Base-by-base conservation (phyloP, 2,113 vertebrate species). In the Cheirogaleus medius region DNA sequence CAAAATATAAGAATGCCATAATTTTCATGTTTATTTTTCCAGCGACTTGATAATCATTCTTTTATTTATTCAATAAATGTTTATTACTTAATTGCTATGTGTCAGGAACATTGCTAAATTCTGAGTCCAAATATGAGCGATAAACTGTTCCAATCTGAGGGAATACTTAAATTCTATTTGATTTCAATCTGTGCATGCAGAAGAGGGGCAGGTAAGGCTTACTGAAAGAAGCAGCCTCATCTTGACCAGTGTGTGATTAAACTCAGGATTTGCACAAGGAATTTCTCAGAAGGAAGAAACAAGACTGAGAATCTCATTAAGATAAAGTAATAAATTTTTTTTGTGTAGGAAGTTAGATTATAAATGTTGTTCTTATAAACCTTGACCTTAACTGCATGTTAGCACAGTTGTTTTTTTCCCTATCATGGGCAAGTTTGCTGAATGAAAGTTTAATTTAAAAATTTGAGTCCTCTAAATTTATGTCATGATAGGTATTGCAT, bases 361-460 rank as follows among this genome's bases (percentile, higher is more conserved):
- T 54, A 63, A 90, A 71, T 20, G 15, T 56, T 21, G 1, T 88
- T 94, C 58, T 94, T 82, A 23, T 86, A 92, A 87, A 54, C 29
- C 18, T 87, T 2, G 0, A 23, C 9, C 18, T 87, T 80, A 52
- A 54, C 39, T 77, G 37, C 7, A 27, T 52, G 32, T 68, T 77
- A 66, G 25, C 7, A 78, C 44, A 78, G 5, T 58, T 68, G 78
- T 56, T 23, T 97, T 82, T 88, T 63, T 29, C 42, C 37, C 34
- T 64, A 9, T 77, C 25, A 64, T 49, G 37, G 32, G 27, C 1
- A 64, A 10, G 0, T 74, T 90, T 83, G 8, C 8, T 52, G 37
- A 76, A 85, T 71, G 29, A 32, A 89, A 52, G 13, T 63, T 93
- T 86, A 82, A 92, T 94, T 95, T 27, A 34, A 54, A 90, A 84